Evolutionary conservation across 2,113 vertebrate genomes (phyloP).

Genomic region (Pedetes capensis): DNA sequence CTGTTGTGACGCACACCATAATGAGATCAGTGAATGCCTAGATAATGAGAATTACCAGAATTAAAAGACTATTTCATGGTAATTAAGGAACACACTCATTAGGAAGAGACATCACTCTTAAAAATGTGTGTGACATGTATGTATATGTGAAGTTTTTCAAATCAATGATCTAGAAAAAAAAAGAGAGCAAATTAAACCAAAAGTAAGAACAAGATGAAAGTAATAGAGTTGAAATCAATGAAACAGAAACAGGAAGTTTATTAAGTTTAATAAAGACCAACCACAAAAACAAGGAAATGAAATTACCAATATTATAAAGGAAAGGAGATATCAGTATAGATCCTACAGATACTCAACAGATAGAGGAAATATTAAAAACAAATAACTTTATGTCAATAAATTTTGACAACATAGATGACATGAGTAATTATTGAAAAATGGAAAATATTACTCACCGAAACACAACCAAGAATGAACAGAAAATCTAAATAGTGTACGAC

Average conservation of each 20-base stretch:
- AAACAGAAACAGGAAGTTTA: neutral
- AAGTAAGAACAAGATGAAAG: neutral
- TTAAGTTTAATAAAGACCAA: conserved; percentile 12
- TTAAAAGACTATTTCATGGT: neutral
- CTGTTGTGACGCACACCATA: neutral
- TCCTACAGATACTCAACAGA: neutral
- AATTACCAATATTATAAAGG: neutral
- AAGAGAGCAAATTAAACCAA: conserved; percentile 10
- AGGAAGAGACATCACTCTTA: neutral
- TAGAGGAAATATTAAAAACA: neutral
- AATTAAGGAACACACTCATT: neutral
- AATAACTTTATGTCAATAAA: neutral
- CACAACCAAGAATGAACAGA: neutral
- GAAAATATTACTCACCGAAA: conserved; percentile 4
- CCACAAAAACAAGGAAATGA: neutral
- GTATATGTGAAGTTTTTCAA: conserved; percentile 1
- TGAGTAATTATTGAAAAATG: neutral
- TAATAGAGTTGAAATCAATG: neutral
- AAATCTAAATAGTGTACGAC: neutral
- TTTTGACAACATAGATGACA: conserved; percentile 6
- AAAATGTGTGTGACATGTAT: neutral
- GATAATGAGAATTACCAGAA: neutral
- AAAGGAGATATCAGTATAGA: neutral
- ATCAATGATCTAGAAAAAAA: neutral
- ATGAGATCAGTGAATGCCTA: neutral